These are phyloP conservation scores for Pionites leucogaster DNA, from an alignment of 2,113 vertebrate genomes.

Conservation along the genomic window DNA sequence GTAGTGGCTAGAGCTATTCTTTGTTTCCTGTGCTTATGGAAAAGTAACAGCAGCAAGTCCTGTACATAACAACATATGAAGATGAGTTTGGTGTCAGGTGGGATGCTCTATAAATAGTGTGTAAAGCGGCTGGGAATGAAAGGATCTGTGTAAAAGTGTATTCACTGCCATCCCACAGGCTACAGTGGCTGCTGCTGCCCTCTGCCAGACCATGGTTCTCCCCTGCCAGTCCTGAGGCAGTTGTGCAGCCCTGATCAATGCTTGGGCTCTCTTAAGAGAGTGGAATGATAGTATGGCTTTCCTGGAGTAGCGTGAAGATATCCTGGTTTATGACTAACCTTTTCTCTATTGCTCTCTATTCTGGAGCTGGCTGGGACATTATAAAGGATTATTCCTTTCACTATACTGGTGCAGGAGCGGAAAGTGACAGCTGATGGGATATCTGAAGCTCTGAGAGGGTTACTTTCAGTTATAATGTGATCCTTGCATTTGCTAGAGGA, in stretches of 20 bases:
- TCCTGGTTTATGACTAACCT: background rate
- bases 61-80: background rate
- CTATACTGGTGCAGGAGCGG: background rate
- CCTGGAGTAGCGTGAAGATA: background rate
- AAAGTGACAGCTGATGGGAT: background rate
- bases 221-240: background rate
- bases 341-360: background rate
- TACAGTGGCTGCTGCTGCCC: slow-evolving; percentile 10
- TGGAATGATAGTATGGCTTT: background rate
- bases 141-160: background rate
- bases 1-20: background rate
- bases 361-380: background rate
- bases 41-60: background rate
- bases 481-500: background rate
- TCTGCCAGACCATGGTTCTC: background rate
- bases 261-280: background rate
- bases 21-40: background rate
- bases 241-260: background rate
- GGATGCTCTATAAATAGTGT: background rate
- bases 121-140: background rate
- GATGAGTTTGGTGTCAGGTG: background rate
- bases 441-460: background rate
- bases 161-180: background rate
- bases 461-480: background rate
- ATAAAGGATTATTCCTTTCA: background rate